Evolutionary conservation across 2,113 vertebrate species (phyloP), one percentile per base, ranked within the genome.

Genomic region (Neomonachus schauinslandi): DNA sequence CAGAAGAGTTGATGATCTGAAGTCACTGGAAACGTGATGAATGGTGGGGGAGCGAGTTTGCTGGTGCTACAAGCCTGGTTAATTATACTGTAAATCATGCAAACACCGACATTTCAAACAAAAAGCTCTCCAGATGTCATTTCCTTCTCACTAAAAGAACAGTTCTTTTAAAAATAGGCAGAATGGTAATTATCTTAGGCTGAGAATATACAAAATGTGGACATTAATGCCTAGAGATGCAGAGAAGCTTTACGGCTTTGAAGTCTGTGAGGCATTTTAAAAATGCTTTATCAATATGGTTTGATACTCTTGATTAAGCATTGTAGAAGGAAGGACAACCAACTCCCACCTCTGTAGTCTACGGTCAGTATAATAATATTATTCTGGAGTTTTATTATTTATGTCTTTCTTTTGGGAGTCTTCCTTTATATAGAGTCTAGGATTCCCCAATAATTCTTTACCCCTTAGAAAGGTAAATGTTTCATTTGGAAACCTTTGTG

Each of bases 31-130:
- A 28, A 98, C 94, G 97, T 99, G 99, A 99, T 99, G 99, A 99
- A 99, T 98, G 97, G 97, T 90, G 90, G 95, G 84, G 95, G 96
- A 90, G 89, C 97, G 97, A 96, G 96, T 98, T 90, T 97, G 89
- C 59, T 69, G 42, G 76, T 94, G 97, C 93, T 97, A 96, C 71
- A 97, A 95, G 95, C 95, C 79, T 36, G 83, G 97, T 97, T 99
- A 98, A 99, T 98, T 98, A 98, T 98, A 98, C 98, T 99, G 99
- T 99, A 99, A 99, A 99, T 99, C 99, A 99, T 98, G 98, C 97
- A 97, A 97, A 98, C 81, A 94, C 95, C 79, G 94, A 98, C 97
- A 91, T 42, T n/a, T 49, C 93, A 76, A 99, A 99, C 98, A 98
- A 98, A 98, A 98, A 97, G 87, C 94, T 94, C 94, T 94, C 87